Conservation (phyloP, 2,113 vertebrate genomes). For the Lepus timidus region DNA sequence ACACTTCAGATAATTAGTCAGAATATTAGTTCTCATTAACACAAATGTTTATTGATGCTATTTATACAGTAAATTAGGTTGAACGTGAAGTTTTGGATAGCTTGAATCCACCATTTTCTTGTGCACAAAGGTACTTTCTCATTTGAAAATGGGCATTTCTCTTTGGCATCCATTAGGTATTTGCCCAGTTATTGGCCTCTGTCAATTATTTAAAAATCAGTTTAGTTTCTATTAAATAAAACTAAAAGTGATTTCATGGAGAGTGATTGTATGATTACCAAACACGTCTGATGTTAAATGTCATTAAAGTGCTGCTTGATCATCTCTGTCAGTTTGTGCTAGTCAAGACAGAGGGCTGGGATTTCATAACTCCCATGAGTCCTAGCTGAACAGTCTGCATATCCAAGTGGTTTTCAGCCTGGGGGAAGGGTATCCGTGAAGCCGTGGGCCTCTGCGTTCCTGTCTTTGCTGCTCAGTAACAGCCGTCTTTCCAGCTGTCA, state of each 20-base stretch:
- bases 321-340: constrained; percentile 91
- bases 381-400: constrained; percentile 88
- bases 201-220: constrained; percentile 86
- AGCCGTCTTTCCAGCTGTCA: constrained; percentile 99
- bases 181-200: constrained; percentile 87
- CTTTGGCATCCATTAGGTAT: constrained; percentile 95
- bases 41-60: constrained; percentile 82
- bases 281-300: constrained; percentile 90
- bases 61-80: constrained; percentile 79
- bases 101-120: constrained; percentile 72
- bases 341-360: constrained; percentile 90
- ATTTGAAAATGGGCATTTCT: constrained; percentile 89
- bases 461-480: constrained; percentile 91
- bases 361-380: constrained; percentile 88
- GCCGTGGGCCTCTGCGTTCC: constrained; percentile 83
- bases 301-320: constrained; percentile 98
- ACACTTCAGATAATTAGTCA: constrained; percentile 83
- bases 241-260: constrained; percentile 84
- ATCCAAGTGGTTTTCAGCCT: constrained; percentile 85
- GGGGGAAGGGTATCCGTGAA: constrained; percentile 86
- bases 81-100: constrained; percentile 79
- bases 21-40: constrained; percentile 78
- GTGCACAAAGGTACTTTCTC: constrained; percentile 75
- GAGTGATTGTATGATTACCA: constrained; percentile 90
- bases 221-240: constrained; percentile 85